These are phyloP conservation scores for Lepilemur septentrionalis DNA, from an alignment of 2,797 vertebrate species.

Conservation along the genomic window DNA sequence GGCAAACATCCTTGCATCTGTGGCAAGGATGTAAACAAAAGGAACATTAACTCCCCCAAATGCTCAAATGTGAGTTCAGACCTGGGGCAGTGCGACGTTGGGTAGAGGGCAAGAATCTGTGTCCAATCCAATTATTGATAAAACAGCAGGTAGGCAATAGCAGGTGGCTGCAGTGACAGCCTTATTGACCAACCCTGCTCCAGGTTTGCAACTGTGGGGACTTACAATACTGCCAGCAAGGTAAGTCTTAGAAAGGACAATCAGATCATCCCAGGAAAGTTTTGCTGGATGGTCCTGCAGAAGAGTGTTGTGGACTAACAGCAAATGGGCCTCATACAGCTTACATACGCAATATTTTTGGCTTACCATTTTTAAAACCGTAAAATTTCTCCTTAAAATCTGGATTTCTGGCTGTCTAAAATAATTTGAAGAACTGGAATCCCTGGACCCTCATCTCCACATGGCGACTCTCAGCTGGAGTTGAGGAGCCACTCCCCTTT, in stretches of 20 bases:
- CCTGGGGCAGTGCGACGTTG: not conserved
- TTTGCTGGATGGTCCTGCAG: not conserved
- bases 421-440: not conserved
- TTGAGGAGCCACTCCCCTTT: not conserved
- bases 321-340: not conserved
- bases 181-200: not conserved
- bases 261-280: not conserved
- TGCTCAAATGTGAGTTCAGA: not conserved
- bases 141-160: not conserved
- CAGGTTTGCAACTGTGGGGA: not conserved
- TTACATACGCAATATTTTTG: not conserved
- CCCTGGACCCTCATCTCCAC: not conserved
- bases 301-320: not conserved
- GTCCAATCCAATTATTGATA: slow-evolving; percentile 27
- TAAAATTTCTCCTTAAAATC: slow-evolving; percentile 31
- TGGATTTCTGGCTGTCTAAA: not conserved
- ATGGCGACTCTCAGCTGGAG: not conserved
- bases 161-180: not conserved
- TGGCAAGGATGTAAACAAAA: not conserved
- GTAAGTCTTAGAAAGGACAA: not conserved
- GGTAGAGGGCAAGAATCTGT: not conserved
- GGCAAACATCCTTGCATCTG: not conserved
- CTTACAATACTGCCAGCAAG: not conserved
- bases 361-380: slow-evolving; percentile 1
- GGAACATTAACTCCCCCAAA: not conserved